Evolutionary conservation across 2,797 vertebrate species (phyloP).

Genomic region (Hydrocynus forskahlii): DNA sequence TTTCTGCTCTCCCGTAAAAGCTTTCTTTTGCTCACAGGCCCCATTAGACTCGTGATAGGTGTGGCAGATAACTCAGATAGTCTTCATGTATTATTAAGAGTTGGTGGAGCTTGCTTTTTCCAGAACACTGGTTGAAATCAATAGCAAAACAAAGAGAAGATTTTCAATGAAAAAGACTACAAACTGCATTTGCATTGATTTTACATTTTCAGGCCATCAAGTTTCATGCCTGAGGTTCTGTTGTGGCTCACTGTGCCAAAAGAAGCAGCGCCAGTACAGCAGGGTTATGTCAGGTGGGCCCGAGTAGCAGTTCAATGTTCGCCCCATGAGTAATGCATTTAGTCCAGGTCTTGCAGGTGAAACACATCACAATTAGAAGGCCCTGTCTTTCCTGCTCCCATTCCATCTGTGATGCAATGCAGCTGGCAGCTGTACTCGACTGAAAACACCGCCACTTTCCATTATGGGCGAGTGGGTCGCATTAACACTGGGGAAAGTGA

Average conservation of each 20-base stretch:
- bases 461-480: conserved; percentile 51
- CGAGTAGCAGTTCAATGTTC: conserved; percentile 8
- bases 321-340: conserved; percentile 21
- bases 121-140: background rate
- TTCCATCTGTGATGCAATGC: conserved; percentile 50
- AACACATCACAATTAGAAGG: conserved; percentile 30
- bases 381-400: conserved; percentile 19
- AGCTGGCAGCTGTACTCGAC: conserved; percentile 43
- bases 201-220: conserved; percentile 10
- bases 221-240: conserved; percentile 8
- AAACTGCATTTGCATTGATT: conserved; percentile 24
- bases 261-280: conserved; percentile 22
- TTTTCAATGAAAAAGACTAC: background rate
- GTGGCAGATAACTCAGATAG: background rate
- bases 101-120: background rate
- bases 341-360: conserved; percentile 22
- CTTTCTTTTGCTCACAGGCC: conserved; percentile 8
- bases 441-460: conserved; percentile 34
- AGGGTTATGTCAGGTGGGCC: conserved; percentile 23
- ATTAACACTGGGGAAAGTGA: conserved; percentile 53
- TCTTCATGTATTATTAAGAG: conserved; percentile 35
- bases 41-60: conserved; percentile 30
- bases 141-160: conserved; percentile 3
- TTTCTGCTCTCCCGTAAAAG: conserved; percentile 35
- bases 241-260: background rate